Evolutionary conservation across 2,113 vertebrate genomes (phyloP).

Genomic region (Xiphias gladius): DNA sequence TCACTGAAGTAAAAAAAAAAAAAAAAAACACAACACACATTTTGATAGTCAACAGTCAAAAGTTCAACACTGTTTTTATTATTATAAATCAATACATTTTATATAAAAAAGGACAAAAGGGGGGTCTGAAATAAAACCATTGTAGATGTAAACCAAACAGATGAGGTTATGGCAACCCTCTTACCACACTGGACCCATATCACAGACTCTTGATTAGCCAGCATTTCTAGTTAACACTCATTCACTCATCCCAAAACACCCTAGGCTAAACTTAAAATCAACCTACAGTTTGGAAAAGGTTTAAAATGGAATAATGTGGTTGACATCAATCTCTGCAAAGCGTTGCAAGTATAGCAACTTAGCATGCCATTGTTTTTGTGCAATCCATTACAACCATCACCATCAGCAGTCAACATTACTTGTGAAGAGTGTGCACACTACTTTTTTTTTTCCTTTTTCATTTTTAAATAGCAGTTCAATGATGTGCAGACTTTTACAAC

Average conservation of each 20-base stretch:
- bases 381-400: slow-evolving; percentile 70
- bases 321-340: slow-evolving; percentile 74
- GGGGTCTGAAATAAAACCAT: slow-evolving; percentile 81
- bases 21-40: neutral
- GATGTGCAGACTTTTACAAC: slow-evolving; percentile 40
- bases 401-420: slow-evolving; percentile 66
- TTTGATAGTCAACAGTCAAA: slow-evolving; percentile 66
- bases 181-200: slow-evolving; percentile 58
- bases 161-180: slow-evolving; percentile 69
- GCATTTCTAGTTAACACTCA: slow-evolving; percentile 61
- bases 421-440: slow-evolving; percentile 48
- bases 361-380: slow-evolving; percentile 75
- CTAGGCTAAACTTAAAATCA: slow-evolving; percentile 51
- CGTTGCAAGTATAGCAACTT: slow-evolving; percentile 69
- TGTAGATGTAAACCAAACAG: slow-evolving; percentile 78
- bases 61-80: slow-evolving; percentile 86
- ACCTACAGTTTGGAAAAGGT: slow-evolving; percentile 56
- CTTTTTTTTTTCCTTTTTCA: slow-evolving; percentile 8
- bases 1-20: neutral
- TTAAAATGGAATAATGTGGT: slow-evolving; percentile 56
- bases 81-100: slow-evolving; percentile 87
- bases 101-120: slow-evolving; percentile 81
- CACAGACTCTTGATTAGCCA: slow-evolving; percentile 60
- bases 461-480: slow-evolving; percentile 39
- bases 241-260: slow-evolving; percentile 56